Base-by-base conservation (phyloP, 2,113 vertebrate genomes). In the Lasiurus borealis region DNA sequence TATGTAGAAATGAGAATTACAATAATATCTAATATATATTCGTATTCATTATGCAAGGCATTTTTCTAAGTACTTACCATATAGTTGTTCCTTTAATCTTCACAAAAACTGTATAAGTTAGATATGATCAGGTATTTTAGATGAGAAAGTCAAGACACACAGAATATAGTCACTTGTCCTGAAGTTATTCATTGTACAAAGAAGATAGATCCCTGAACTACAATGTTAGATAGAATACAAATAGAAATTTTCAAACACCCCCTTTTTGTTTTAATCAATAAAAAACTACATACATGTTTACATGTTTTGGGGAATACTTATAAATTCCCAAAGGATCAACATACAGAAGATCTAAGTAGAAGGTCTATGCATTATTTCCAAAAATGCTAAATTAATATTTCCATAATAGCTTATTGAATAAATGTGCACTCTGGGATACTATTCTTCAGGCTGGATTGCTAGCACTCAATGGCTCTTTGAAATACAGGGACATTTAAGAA, bases 231-330 rank as follows among this genome's bases (percentile, higher is more conserved):
- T 64, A 77, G 52, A 25, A 1, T 52, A 92, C 12, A 64, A 91
- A 78, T 5, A 91, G 27, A 46, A 90, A 94, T 93, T 96, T 95
- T 62, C 52, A 97, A 95, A 96, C 76, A 91, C 19, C 11, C 9
- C 2, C 0, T 34, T 66, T 97, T 95, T 97, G 62, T 97, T 97
- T 73, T 97, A 85, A 68, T 89, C 44, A 96, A 88, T 95, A 95
- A 82, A 93, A 93, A 48, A 40, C 59, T 95, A 96, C 66, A 13
- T 27, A 77, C 40, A 96, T 94, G n/a, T 92, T 95, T 93, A 95
- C 27, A 77, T 4, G 23, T 57, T 36, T 91, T 90, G 23, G n/a
- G 31, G 21, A 3, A 81, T 89, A 64, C 62, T 96, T 93, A 64
- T 59, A 23, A 64, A 48, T 94, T 46, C 62, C 62, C 40, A 72